Base-by-base conservation (phyloP, 2,113 vertebrate species). In the Peromyscus maniculatus region DNA sequence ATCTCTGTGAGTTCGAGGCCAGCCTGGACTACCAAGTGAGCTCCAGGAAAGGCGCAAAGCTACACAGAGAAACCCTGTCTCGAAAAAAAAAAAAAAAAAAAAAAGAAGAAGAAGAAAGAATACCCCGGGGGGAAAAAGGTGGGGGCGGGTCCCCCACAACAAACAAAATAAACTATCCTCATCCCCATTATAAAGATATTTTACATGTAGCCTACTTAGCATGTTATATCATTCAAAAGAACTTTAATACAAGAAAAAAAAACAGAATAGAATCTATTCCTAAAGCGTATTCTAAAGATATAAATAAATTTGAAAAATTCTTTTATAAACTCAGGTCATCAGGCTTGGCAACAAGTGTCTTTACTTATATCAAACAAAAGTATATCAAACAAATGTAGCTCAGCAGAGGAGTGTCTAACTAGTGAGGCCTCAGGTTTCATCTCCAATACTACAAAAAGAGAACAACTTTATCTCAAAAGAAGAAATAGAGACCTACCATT, bases 151-250 rank as follows among this genome's bases (percentile, higher is more conserved):
- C 52, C 52, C 52, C 52, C 52, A 52, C 52, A 82, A 33, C 49
- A 95, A 91, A 69, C 36, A 87, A 94, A 94, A 66, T 39, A 15
- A 95, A 94, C 57, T 87, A 91, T 67, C 71, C 11, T 43, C 10
- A 64, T 89, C 9, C 55, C 28, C 62, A 93, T 93, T n/a, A 88
- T 62, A 93, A 93, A 95, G 21, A 69, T 43, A 91, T 62, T 87
- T 77, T 93, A 31, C 36, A 95, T 78, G 77, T 78, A 71, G 28
- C 55, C 69, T 74, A 87, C 31, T 57, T 2, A 94, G n/a, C 49
- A 93, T 17, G 28, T 72, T 16, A 83, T 75, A 7, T 75, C 78
- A 91, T 59, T 62, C 91, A 91, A 87, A 22, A 91, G 39, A 89
- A 43, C 74, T 95, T 96, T 49, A 87, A 95, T 16, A 1, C 11